Evolutionary conservation across 2,113 vertebrate species (phyloP), one percentile per base, ranked within the genome.

Genomic region (Pitta sordida): DNA sequence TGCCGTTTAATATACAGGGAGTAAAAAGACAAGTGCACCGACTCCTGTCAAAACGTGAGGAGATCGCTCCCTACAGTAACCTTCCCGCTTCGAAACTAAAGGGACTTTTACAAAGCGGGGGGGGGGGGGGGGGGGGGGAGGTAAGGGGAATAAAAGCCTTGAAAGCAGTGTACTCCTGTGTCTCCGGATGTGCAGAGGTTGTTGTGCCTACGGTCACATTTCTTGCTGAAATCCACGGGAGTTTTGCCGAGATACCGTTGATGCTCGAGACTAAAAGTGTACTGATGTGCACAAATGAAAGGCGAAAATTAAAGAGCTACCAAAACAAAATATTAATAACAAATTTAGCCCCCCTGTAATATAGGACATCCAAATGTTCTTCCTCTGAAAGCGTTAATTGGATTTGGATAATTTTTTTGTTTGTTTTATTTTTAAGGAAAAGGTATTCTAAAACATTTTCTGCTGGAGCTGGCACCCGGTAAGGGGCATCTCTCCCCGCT

Each of bases 51-150:
- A 70, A 84, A 60, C 2, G 24, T 12, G 65, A 15, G 36, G 55
- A 56, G 6, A 48, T 63, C 71, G 55, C 7, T 63, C 18, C 23
- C 24, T 11, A 2, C 65, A 5, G 30, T 8, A 73, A 69, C 49
- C 18, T 70, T 37, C 27, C 8, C 4, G 3, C 27, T 36, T 86
- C 34, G 36, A 67, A 74, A 83, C 3, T 13, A 69, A 82, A 70
- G 2, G n/a, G 37, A 6, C 13, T 62, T 69, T 51, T 55, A 27
- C 4, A 5, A 51, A 78, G 64, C 11, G 5, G 9, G 4, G 4
- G 3, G 0, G 3, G 34, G 24, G 16, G 37, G 13, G 2, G 5
- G 10, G 4, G 6, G 7, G 37, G 13, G 2, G 5, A 8, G 4
- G 6, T 6, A 39, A 41, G 12, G 18, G 21, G 64, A n/a, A 8